phyloP scores from a whole-genome alignment of 2,113 vertebrate genomes.

The Calidris pugnax region DNA sequence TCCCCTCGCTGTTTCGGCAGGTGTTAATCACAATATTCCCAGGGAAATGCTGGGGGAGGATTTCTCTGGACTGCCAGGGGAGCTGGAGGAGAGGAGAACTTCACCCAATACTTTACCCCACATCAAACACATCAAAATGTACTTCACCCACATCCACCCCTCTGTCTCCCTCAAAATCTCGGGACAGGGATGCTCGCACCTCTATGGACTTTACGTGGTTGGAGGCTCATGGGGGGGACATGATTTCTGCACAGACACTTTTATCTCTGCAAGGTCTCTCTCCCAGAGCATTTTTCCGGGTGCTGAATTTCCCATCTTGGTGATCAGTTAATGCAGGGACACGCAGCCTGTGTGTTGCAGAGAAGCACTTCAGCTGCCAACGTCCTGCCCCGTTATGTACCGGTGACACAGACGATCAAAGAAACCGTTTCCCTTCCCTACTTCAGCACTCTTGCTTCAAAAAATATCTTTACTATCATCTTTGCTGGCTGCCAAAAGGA shows the following conservation, averaged over 20 bases:
- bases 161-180: background rate
- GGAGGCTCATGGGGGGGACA: background rate
- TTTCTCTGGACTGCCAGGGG: background rate
- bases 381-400: background rate
- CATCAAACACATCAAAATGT: background rate
- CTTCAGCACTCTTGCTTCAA: background rate
- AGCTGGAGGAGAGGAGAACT: background rate
- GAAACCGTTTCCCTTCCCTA: background rate
- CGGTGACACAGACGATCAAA: background rate
- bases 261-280: background rate
- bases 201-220: rapidly evolving
- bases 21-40: background rate
- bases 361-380: background rate
- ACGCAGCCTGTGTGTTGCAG: rapidly evolving
- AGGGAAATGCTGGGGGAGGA: background rate
- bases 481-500: background rate
- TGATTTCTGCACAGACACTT: background rate
- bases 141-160: background rate
- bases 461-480: background rate
- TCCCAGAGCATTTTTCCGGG: rapidly evolving
- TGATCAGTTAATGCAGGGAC: background rate
- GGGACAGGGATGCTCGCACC: background rate
- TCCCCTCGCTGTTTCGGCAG: rapidly evolving
- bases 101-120: rapidly evolving
- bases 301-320: no score